Conservation (phyloP, 1,140 invertebrate genomes). For the Linepithema humile region DNA sequence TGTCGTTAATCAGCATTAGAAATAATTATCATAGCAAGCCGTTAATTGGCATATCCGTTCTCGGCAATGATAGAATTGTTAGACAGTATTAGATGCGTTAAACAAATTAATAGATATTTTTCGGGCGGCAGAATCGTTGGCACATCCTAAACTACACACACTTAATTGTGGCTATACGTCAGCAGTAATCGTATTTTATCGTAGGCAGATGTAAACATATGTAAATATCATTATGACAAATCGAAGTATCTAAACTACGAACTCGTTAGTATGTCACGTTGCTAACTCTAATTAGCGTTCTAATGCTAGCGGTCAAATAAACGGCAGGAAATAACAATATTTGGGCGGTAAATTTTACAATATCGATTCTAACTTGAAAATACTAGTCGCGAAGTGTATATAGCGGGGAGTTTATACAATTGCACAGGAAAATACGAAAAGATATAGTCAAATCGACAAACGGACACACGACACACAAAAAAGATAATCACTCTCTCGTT, state of each 20-base stretch:
- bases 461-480: slow-evolving; percentile 78
- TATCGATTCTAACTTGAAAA: slow-evolving; percentile 49
- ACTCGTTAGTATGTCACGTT: slow-evolving; percentile 63
- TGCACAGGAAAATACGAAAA: slow-evolving; percentile 49
- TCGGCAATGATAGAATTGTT: slow-evolving; percentile 44
- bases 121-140: slow-evolving; percentile 4
- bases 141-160: slow-evolving; percentile 65
- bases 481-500: slow-evolving; percentile 77
- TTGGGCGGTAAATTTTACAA: slow-evolving; percentile 49
- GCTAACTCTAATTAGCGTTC: slow-evolving; percentile 69
- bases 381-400: slow-evolving; percentile 61
- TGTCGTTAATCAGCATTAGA: slow-evolving; percentile 38
- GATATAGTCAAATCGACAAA: slow-evolving; percentile 63
- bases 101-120: slow-evolving; percentile 59
- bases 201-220: slow-evolving; percentile 33
- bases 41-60: slow-evolving; percentile 40
- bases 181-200: slow-evolving; percentile 43
- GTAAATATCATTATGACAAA: slow-evolving; percentile 39
- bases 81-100: slow-evolving; percentile 39
- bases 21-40: slow-evolving; percentile 28
- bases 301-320: slow-evolving; percentile 67
- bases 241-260: slow-evolving; percentile 67
- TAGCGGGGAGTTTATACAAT: slow-evolving; percentile 58
- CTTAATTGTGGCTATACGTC: slow-evolving; percentile 34
- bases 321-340: slow-evolving; percentile 61